These are phyloP conservation scores for Phrynosoma platyrhinos DNA, from an alignment of 2,113 vertebrate genomes.

Conservation along the genomic window DNA sequence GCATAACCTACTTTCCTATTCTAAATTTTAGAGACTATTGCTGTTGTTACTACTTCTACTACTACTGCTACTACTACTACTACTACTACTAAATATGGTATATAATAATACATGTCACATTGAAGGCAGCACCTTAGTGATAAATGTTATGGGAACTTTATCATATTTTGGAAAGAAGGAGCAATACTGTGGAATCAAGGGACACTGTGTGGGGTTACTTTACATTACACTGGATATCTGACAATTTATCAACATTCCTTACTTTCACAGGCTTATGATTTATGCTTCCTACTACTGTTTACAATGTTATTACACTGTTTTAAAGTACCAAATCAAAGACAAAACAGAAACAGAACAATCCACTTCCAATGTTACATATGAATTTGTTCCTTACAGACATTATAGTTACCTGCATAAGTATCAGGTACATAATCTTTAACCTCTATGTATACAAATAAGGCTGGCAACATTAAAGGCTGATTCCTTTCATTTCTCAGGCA, in stretches of 20 bases:
- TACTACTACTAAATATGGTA: no score
- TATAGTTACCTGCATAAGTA: constrained; percentile 90
- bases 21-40: background rate
- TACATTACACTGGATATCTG: background rate
- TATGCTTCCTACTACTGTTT: background rate
- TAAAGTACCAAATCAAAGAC: background rate
- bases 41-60: no score
- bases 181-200: background rate
- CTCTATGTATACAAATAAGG: constrained; percentile 95
- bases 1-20: background rate
- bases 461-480: constrained; percentile 89
- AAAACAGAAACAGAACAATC: background rate
- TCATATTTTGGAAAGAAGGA: background rate
- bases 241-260: background rate
- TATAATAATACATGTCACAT: no score
- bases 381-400: background rate
- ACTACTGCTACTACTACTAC: no score
- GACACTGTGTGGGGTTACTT: background rate
- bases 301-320: background rate
- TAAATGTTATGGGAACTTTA: background rate
- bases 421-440: constrained; percentile 98
- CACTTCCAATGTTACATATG: background rate
- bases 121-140: no score
- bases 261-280: background rate
- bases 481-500: constrained; percentile 95